These are phyloP conservation scores for Drosophila antonietae DNA, from an alignment of 2,888 invertebrate genomes.

Conservation along the genomic window DNA sequence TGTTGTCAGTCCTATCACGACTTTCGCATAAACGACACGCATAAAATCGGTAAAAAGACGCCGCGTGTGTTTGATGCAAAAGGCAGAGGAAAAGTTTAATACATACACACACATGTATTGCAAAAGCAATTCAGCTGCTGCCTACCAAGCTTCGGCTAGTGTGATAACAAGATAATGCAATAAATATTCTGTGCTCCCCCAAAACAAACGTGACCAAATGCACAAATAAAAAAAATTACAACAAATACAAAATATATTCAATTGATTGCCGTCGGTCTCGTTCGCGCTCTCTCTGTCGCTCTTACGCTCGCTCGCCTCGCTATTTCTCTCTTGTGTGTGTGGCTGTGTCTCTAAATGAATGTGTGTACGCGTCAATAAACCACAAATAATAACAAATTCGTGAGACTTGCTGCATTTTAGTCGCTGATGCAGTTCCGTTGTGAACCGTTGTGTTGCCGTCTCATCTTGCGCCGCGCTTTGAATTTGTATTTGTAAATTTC, in stretches of 20 bases:
- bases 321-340: conserved; percentile 20
- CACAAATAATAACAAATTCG: conserved; percentile 57
- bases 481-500: conserved; percentile 51
- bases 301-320: conserved; percentile 14
- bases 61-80: conserved; percentile 67
- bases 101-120: conserved; percentile 49
- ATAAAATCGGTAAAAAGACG: conserved; percentile 57
- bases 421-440: conserved; percentile 30
- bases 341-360: conserved; percentile 18
- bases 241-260: conserved; percentile 52
- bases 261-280: conserved; percentile 60
- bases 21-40: conserved; percentile 68
- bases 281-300: conserved; percentile 18
- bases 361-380: conserved; percentile 56
- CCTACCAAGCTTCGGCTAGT: conserved; percentile 47
- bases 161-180: conserved; percentile 71
- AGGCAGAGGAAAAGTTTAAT: conserved; percentile 47
- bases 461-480: conserved; percentile 41
- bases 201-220: conserved; percentile 56
- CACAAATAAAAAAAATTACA: conserved; percentile 43
- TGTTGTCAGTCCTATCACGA: conserved; percentile 61
- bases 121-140: conserved; percentile 41
- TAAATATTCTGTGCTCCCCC: conserved; percentile 26
- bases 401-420: conserved; percentile 60
- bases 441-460: conserved; percentile 20